Evolutionary conservation across 2,888 invertebrate species (phyloP).

Genomic region (Chrysolina americana): DNA sequence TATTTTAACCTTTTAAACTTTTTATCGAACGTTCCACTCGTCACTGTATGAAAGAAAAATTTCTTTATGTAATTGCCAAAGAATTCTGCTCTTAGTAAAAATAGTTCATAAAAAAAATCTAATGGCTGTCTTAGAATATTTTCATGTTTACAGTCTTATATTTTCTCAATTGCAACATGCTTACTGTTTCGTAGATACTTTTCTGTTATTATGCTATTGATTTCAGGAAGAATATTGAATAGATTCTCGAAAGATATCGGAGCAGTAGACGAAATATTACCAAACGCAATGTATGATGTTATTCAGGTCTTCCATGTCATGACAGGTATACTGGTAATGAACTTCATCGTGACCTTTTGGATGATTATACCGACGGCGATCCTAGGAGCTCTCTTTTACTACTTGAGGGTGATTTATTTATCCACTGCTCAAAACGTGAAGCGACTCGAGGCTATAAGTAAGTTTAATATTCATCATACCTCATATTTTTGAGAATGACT

Average conservation of each 20-base stretch:
- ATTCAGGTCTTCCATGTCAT: constrained; percentile 78
- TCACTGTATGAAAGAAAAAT: too few species aligned
- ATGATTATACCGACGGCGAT: constrained; percentile 76
- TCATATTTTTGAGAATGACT: too few species aligned
- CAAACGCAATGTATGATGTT: constrained; percentile 76
- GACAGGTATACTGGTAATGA: constrained; percentile 80
- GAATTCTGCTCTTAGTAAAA: too few species aligned
- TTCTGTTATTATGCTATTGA: background rate
- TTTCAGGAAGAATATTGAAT: constrained; percentile 83
- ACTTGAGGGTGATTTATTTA: constrained; percentile 78
- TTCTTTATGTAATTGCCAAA: too few species aligned
- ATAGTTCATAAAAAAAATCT: too few species aligned
- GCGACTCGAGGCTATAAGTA: constrained; percentile 73
- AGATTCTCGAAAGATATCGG: constrained; percentile 89
- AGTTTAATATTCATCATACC: constrained; percentile 49
- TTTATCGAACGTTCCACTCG: too few species aligned
- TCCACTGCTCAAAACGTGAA: constrained; percentile 81
- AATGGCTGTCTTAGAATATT: too few species aligned
- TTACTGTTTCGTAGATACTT: too few species aligned
- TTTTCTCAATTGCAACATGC: too few species aligned
- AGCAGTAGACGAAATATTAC: constrained; percentile 81
- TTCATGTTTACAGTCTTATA: too few species aligned
- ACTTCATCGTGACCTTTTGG: constrained; percentile 79
- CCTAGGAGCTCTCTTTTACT: constrained; percentile 76
- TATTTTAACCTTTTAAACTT: too few species aligned